phyloP scores from a whole-genome alignment of 2,888 invertebrate species.

The Chydorus sphaericus region DNA sequence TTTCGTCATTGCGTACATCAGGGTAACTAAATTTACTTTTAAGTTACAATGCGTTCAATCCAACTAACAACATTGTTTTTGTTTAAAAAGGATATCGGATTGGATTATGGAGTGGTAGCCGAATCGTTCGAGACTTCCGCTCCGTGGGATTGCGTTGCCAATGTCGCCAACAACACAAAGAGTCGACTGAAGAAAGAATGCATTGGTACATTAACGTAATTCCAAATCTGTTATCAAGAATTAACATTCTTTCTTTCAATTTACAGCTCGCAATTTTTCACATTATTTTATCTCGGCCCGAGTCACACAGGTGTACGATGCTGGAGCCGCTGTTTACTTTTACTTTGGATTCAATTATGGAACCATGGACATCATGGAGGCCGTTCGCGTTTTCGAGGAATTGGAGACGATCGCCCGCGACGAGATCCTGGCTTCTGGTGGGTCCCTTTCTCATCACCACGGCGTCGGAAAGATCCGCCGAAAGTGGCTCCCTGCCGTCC shows the following conservation, averaged over 20 bases:
- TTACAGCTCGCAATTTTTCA: slow-evolving; percentile 36
- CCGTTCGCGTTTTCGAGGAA: slow-evolving; percentile 64
- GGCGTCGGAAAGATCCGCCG: slow-evolving; percentile 85
- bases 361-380: slow-evolving; percentile 36
- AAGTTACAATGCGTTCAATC: no score
- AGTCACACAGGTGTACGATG: slow-evolving; percentile 93
- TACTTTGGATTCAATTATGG: slow-evolving; percentile 68
- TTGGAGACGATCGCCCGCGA: slow-evolving; percentile 79
- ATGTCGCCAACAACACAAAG: slow-evolving; percentile 80
- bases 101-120: slow-evolving; percentile 73
- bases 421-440: slow-evolving; percentile 78
- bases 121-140: slow-evolving; percentile 99
- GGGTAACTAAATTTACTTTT: no score
- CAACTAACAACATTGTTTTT: no score
- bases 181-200: slow-evolving; percentile 48
- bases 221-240: neutral
- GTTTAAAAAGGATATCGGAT: slow-evolving; percentile 61
- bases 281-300: slow-evolving; percentile 58
- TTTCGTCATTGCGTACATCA: slow-evolving; percentile 93
- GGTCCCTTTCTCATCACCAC: slow-evolving; percentile 91
- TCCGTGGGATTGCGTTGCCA: slow-evolving; percentile 78
- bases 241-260: slow-evolving; percentile 8
- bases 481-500: slow-evolving; percentile 54
- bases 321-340: slow-evolving; percentile 92
- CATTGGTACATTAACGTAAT: no score